Conservation (phyloP, 2,113 vertebrate species). For the Origma solitaria region DNA sequence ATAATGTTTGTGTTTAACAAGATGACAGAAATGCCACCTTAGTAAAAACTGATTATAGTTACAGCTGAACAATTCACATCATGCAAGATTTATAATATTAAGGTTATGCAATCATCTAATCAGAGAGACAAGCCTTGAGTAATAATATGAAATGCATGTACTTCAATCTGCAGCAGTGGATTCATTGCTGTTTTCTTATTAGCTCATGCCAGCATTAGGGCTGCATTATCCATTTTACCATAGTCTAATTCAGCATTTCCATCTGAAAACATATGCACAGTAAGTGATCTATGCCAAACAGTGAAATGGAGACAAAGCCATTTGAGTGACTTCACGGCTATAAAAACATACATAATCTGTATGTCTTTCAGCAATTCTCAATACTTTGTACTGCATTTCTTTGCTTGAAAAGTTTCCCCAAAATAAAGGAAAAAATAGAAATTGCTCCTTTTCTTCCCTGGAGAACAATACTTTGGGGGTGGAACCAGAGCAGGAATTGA, state of each 20-base stretch:
- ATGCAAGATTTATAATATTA: constrained; percentile 78
- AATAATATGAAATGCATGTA: constrained; percentile 71
- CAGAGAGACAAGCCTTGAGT: constrained; percentile 74
- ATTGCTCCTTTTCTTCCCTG: background rate
- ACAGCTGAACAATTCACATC: constrained; percentile 77
- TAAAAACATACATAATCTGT: constrained; percentile 47
- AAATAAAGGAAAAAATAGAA: background rate
- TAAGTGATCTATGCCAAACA: constrained; percentile 73
- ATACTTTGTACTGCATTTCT: constrained; percentile 2
- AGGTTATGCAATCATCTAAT: constrained; percentile 82
- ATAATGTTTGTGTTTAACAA: constrained; percentile 79
- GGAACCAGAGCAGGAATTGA: background rate
- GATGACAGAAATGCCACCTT: constrained; percentile 78
- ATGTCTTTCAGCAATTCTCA: constrained; percentile 27
- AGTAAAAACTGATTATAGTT: constrained; percentile 78
- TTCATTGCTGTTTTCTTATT: constrained; percentile 74
- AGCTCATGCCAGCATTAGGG: constrained; percentile 66
- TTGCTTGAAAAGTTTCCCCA: background rate
- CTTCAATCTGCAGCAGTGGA: constrained; percentile 66
- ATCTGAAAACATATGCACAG: constrained; percentile 72
- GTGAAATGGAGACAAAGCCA: constrained; percentile 57
- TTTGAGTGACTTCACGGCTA: constrained; percentile 46
- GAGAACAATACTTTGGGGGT: background rate
- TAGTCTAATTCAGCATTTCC: constrained; percentile 73
- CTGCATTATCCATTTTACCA: constrained; percentile 70